phyloP scores from a whole-genome alignment of 2,797 vertebrate genomes.

The Trachops cirrhosus region DNA sequence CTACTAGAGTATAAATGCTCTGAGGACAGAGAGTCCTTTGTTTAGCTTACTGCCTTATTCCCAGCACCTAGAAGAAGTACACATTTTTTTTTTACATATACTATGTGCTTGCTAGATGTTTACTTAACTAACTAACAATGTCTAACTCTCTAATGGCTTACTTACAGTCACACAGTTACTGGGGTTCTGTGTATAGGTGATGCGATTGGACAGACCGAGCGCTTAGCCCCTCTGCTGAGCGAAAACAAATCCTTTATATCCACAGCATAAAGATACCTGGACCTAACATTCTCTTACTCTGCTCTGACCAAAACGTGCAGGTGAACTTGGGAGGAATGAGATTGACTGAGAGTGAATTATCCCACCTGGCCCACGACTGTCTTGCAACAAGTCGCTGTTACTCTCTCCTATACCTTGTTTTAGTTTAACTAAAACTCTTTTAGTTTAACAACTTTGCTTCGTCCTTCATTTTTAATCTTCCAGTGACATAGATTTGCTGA shows the following conservation, averaged over 20 bases:
- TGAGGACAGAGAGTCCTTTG: background rate
- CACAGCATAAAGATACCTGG: background rate
- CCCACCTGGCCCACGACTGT: background rate
- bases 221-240: background rate
- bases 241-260: background rate
- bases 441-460: background rate
- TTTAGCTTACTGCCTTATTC: background rate
- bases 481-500: background rate
- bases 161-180: constrained; percentile 17
- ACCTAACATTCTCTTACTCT: background rate
- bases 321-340: background rate
- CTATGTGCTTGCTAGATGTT: background rate
- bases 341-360: background rate
- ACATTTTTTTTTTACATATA: background rate
- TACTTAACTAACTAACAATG: background rate
- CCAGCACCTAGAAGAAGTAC: background rate
- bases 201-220: constrained; percentile 31
- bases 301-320: background rate
- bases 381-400: background rate
- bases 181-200: background rate
- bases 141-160: constrained; percentile 23
- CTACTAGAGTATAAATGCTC: background rate
- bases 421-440: background rate
- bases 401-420: background rate
- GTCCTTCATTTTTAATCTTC: constrained; percentile 21